These are phyloP conservation scores for Ceratothoa steindachneri DNA, from an alignment of 2,888 invertebrate genomes.

Conservation along the genomic window DNA sequence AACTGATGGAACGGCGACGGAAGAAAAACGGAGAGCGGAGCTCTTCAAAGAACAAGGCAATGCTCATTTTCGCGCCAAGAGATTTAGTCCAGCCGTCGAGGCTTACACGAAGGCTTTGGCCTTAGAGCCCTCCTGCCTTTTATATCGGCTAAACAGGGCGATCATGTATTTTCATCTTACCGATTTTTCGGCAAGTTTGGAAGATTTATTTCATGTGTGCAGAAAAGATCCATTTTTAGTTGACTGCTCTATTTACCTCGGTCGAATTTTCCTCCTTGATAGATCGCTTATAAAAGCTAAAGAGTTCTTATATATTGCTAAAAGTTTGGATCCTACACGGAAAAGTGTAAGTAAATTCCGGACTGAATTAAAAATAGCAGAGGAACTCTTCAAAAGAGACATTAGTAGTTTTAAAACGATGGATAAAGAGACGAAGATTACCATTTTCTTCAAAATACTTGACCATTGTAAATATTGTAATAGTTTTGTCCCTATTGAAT, in stretches of 20 bases:
- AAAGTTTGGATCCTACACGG: not conserved
- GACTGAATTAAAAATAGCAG: too few species aligned
- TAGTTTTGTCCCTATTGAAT: too few species aligned
- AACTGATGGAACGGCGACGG: not conserved
- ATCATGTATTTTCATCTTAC: not conserved
- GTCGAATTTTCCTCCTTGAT: too few species aligned
- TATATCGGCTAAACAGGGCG: not conserved
- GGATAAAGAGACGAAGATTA: too few species aligned
- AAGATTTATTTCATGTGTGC: not conserved
- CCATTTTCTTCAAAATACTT: too few species aligned
- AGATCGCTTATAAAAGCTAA: too few species aligned
- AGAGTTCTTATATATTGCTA: not conserved
- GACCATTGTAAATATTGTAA: too few species aligned
- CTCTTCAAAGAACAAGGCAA: not conserved
- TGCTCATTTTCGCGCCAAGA: not conserved
- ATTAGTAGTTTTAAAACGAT: too few species aligned
- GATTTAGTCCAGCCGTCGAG: not conserved
- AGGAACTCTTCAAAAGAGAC: too few species aligned
- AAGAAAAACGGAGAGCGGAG: not conserved
- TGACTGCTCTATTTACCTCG: too few species aligned
- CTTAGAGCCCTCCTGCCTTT: not conserved
- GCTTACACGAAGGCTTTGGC: not conserved
- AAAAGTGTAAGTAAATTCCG: too few species aligned
- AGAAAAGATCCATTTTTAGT: not conserved
- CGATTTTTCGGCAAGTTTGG: not conserved